Evolutionary conservation across 2,113 vertebrate genomes (phyloP).

Genomic region (Rhodinocichla rosea): DNA sequence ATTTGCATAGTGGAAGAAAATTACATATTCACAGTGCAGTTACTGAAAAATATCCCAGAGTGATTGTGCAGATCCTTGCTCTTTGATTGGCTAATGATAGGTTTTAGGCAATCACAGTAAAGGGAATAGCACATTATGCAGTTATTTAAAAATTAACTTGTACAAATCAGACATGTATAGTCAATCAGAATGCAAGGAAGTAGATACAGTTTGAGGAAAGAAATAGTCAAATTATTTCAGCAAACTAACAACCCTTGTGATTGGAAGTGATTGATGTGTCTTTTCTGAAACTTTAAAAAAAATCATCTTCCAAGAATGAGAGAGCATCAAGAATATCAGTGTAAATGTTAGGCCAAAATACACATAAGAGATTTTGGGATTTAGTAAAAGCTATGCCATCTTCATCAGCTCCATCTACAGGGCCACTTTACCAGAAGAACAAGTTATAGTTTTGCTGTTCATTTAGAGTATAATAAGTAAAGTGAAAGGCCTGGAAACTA

Average conservation of each 20-base stretch:
- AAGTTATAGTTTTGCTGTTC: not conserved
- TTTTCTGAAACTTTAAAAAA: not conserved
- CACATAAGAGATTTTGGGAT: not conserved
- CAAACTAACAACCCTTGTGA: not conserved
- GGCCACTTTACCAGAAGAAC: not conserved
- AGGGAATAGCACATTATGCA: conserved; percentile 2
- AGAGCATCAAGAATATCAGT: not conserved
- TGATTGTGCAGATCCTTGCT: conserved; percentile 31
- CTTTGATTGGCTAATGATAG: conserved; percentile 57
- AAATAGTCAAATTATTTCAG: not conserved
- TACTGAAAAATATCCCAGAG: not conserved
- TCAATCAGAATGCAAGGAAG: conserved; percentile 31
- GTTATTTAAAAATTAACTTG: conserved; percentile 48
- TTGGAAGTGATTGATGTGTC: not conserved
- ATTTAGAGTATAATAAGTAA: not conserved
- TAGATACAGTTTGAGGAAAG: not conserved
- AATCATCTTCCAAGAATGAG: not conserved
- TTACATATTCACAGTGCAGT: conserved; percentile 8
- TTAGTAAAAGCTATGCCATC: not conserved
- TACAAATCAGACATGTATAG: conserved; percentile 22
- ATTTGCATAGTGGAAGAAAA: conserved; percentile 19
- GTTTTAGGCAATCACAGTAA: conserved; percentile 37
- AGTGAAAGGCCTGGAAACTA: not conserved
- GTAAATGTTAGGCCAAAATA: not conserved
- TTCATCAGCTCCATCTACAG: not conserved